phyloP scores from a whole-genome alignment of 2,797 vertebrate species.

The Hipposideros larvatus region DNA sequence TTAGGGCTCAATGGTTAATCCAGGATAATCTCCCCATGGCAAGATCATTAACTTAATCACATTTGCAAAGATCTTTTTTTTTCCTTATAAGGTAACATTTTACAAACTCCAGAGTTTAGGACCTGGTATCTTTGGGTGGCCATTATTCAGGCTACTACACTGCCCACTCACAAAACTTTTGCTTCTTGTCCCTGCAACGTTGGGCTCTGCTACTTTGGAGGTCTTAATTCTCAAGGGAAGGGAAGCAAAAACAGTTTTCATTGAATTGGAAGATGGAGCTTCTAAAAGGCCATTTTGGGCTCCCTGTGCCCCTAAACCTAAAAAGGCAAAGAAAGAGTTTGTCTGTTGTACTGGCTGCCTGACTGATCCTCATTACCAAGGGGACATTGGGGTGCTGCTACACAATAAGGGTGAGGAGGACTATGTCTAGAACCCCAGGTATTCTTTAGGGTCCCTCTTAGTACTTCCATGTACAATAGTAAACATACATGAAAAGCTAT shows the following conservation, averaged over 20 bases:
- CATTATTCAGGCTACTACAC: not conserved
- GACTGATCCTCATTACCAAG: not conserved
- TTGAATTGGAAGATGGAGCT: not conserved
- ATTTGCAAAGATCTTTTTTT: not conserved
- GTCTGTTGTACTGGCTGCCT: not conserved
- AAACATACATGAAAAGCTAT: not conserved
- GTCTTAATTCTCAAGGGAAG: constrained; percentile 22
- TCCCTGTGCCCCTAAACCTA: not conserved
- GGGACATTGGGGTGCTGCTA: not conserved
- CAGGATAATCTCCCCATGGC: not conserved
- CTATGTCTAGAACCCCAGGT: not conserved
- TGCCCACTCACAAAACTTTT: not conserved
- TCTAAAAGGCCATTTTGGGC: not conserved
- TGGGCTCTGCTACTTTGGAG: not conserved
- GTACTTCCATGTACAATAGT: not conserved
- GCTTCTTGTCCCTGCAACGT: not conserved
- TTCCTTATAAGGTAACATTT: constrained; percentile 34
- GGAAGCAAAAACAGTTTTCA: constrained; percentile 13
- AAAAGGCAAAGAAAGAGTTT: not conserved
- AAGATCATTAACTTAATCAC: constrained; percentile 43
- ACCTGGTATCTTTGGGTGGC: not conserved
- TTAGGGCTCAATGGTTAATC: constrained; percentile 9
- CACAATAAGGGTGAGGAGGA: not conserved
- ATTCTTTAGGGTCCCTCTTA: not conserved
- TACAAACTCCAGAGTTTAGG: not conserved